A percentile compares a stretch with the other conserved stretches of the same genome.
These are phyloP conservation scores for Tupaia tana DNA, from an alignment of 2,113 vertebrate genomes.

Conservation along the genomic window DNA sequence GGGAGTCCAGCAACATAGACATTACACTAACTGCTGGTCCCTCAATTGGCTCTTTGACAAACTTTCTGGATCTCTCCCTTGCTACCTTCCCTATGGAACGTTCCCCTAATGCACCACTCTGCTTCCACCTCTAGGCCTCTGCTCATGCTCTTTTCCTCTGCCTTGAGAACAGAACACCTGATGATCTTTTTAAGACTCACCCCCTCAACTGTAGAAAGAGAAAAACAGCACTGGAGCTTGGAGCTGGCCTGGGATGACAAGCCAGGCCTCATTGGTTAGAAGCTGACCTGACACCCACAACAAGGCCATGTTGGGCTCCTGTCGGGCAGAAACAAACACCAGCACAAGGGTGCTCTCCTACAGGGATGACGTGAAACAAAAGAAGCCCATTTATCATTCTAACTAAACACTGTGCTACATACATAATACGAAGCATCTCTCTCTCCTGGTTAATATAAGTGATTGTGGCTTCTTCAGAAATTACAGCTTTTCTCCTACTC, in stretches of 20 bases:
- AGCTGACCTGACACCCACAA: background rate
- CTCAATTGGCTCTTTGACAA: accelerated
- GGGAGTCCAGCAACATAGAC: too few species aligned
- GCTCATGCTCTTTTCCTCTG: background rate
- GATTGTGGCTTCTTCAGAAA: background rate
- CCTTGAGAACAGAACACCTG: background rate
- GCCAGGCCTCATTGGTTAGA: background rate
- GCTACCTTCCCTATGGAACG: background rate
- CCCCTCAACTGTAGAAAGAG: background rate
- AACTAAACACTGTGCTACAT: background rate
- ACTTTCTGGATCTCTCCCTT: background rate
- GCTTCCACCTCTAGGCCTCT: background rate
- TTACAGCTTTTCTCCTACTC: background rate
- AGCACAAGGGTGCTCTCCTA: slow-evolving; percentile 80
- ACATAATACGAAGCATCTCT: background rate
- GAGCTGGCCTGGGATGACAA: accelerated
- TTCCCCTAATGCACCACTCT: background rate
- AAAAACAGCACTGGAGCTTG: background rate
- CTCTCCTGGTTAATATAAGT: background rate
- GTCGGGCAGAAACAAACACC: slow-evolving; percentile 19
- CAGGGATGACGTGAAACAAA: background rate
- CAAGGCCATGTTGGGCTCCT: background rate
- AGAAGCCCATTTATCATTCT: background rate
- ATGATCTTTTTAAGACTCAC: background rate
- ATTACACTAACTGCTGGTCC: too few species aligned